Base-by-base conservation (phyloP, 2,797 vertebrate species). In the Leptoclinus maculatus region DNA sequence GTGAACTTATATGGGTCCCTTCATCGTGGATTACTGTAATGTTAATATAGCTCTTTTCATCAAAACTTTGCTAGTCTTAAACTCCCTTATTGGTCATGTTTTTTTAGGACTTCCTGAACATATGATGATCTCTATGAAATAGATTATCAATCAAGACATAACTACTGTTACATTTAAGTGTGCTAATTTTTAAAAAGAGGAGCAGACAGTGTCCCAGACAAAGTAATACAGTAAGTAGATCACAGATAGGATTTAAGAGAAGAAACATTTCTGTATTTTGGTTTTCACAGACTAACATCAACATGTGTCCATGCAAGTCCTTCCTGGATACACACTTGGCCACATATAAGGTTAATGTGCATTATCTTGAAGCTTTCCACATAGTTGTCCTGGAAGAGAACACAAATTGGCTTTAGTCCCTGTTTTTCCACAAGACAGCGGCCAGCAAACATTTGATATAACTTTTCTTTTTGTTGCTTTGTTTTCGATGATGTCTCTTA, bases 221-320 rank as follows among this genome's bases (percentile, higher is more conserved):
- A 45, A 14, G 11, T 41, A 54, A 57, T 62, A 51, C 14, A 13
- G 8, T 27, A 19, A 43, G 13, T 63, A 13, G 25, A 49, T 29
- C 57, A 70, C 49, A 66, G 34, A 32, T 11, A 21, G 27, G 60
- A 70, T 66, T 80, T 51, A 73, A 45, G 63, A 49, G 27, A 74
- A 69, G 54, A 34, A 69, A 45, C 67, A 70, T 10, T 36, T 16
- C 56, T 83, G 76, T 74, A 60, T 76, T 83, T 65, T 66, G 13
- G 34, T 45, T 53, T 70, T 71, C 21, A 78, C 62, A 69, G 14
- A 60, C 21, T 45, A 45, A 64, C 29, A 47, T 59, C n/a, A 32
- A 17, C 53, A 27, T 43, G 23, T 79, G 27, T 65, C 27, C 41
- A 47, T 19, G 29, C 53, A 47, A 0, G 0, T 56, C 16, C 54